Evolutionary conservation across 2,113 vertebrate species (phyloP).

Genomic region (Ranitomeya imitator): DNA sequence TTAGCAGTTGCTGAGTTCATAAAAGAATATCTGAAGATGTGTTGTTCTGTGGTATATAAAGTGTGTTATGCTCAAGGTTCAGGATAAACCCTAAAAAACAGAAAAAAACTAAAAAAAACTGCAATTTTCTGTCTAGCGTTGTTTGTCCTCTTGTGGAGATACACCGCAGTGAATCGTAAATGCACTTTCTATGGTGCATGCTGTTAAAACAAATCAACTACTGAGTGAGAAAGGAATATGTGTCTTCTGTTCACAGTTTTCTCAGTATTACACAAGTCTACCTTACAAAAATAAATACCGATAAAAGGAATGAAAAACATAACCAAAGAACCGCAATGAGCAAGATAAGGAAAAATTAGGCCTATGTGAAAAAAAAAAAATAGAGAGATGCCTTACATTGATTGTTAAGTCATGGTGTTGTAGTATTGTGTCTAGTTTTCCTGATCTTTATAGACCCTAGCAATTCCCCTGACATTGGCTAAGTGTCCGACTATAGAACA

Average conservation of each 20-base stretch:
- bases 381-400: no score
- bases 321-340: background rate
- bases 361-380: background rate
- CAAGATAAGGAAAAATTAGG: background rate
- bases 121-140: background rate
- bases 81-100: background rate
- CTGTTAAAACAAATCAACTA: constrained; percentile 10
- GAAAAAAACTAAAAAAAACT: background rate
- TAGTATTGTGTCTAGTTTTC: no score
- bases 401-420: no score
- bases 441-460: no score
- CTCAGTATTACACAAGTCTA: background rate
- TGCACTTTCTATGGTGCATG: background rate
- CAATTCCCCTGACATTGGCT: no score
- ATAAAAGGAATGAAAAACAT: background rate
- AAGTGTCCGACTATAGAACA: no score
- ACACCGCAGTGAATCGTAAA: background rate
- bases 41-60: background rate
- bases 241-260: background rate
- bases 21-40: background rate
- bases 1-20: background rate
- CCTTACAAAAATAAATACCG: background rate
- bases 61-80: background rate
- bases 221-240: background rate
- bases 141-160: background rate